Percentiles rank a stretch among this genome's conserved stretches.
These are phyloP conservation scores for Coranthus polyacanthus DNA, from an alignment of 2,797 vertebrate species.

Conservation along the genomic window DNA sequence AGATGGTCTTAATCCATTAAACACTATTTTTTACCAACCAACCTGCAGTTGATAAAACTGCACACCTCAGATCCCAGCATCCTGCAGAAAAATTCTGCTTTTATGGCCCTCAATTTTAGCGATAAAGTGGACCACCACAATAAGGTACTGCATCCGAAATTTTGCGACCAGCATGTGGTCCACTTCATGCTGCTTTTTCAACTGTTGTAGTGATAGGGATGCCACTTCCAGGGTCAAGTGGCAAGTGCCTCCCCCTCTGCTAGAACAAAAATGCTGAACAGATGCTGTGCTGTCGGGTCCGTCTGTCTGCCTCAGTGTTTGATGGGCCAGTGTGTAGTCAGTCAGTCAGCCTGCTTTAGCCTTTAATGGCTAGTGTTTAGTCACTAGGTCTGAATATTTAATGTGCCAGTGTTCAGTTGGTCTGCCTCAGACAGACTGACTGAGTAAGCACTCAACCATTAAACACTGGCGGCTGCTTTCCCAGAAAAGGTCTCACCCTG, in stretches of 20 bases:
- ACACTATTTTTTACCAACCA: neutral
- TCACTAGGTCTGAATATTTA: slow-evolving; percentile 60
- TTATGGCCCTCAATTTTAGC: neutral
- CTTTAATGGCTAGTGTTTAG: slow-evolving; percentile 56
- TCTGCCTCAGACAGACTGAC: slow-evolving; percentile 33
- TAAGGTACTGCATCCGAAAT: slow-evolving; percentile 5
- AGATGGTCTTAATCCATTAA: slow-evolving; percentile 1
- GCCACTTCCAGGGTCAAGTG: slow-evolving; percentile 58
- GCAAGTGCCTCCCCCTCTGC: slow-evolving; percentile 32
- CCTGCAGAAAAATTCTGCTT: slow-evolving; percentile 2
- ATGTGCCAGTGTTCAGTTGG: slow-evolving; percentile 48
- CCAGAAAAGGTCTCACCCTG: neutral
- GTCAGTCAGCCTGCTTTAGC: slow-evolving; percentile 36
- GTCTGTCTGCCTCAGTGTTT: slow-evolving; percentile 58
- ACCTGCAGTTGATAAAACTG: slow-evolving; percentile 15
- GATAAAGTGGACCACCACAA: slow-evolving; percentile 10
- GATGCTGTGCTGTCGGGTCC: slow-evolving; percentile 68
- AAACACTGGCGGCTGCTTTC: slow-evolving; percentile 32
- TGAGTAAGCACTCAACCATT: slow-evolving; percentile 14
- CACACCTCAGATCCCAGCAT: neutral
- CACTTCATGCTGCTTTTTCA: slow-evolving; percentile 49
- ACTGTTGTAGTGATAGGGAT: slow-evolving; percentile 34
- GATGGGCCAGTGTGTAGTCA: slow-evolving; percentile 55
- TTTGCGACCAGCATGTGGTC: slow-evolving; percentile 37
- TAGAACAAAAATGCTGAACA: slow-evolving; percentile 56